Conservation (phyloP, 2,888 invertebrate species). For the Noctuana brunneofusca region DNA sequence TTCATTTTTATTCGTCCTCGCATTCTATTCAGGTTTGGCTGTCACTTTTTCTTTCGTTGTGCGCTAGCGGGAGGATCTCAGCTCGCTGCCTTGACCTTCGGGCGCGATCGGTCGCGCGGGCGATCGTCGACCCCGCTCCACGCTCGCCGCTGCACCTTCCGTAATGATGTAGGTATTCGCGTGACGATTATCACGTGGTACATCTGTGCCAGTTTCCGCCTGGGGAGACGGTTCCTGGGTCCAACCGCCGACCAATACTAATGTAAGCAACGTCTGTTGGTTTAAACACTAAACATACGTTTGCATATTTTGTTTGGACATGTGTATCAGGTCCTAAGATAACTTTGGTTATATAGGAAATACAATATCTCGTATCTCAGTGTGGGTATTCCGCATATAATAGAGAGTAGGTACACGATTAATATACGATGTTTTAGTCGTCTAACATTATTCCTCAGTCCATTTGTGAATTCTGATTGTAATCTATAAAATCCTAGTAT, state of each 20-base stretch:
- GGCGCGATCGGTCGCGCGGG: constrained; percentile 71
- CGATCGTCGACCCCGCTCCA: constrained; percentile 69
- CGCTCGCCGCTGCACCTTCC: constrained; percentile 46
- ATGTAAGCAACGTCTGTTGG: background rate
- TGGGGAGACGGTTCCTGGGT: constrained; percentile 9
- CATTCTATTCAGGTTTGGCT: constrained; percentile 79
- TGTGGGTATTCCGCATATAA: too few species aligned
- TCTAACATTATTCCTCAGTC: too few species aligned
- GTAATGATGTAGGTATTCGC: constrained; percentile 38
- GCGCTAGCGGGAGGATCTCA: constrained; percentile 45
- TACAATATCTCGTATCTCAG: background rate
- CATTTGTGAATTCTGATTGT: too few species aligned
- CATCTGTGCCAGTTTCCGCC: constrained; percentile 19
- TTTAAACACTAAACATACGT: background rate
- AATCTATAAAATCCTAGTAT: too few species aligned
- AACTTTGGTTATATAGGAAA: background rate
- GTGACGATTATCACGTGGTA: constrained; percentile 31
- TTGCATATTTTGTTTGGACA: background rate
- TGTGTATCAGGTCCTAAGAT: background rate
- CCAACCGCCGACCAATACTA: background rate
- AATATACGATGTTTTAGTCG: too few species aligned
- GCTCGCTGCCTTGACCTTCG: constrained; percentile 74
- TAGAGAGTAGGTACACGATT: too few species aligned
- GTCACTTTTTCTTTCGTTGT: constrained; percentile 81
- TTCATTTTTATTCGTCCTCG: constrained; percentile 80